phyloP scores from a whole-genome alignment of 2,888 invertebrate species.

The Sarcophaga carnaria region DNA sequence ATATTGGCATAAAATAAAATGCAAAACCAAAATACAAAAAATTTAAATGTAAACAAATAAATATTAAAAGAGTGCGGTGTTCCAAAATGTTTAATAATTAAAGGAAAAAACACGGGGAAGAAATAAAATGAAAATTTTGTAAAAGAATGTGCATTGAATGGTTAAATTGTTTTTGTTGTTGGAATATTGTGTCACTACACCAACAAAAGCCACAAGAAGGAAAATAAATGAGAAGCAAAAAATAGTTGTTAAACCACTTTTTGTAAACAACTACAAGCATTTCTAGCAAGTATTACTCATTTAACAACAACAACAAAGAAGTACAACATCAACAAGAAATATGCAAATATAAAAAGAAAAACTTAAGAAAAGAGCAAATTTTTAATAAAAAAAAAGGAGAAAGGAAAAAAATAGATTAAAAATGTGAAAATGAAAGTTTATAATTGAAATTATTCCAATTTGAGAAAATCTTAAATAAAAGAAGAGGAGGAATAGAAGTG shows the following conservation, averaged over 20 bases:
- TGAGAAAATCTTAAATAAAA: slow-evolving; percentile 9
- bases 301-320: slow-evolving; percentile 20
- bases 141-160: slow-evolving; percentile 45
- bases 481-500: slow-evolving; percentile 13
- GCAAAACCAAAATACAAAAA: not conserved
- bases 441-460: not conserved
- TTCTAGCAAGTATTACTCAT: slow-evolving; percentile 51
- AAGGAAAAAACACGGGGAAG: not conserved
- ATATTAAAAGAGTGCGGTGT: not conserved
- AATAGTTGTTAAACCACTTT: slow-evolving; percentile 63
- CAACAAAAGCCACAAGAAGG: slow-evolving; percentile 39
- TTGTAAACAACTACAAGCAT: slow-evolving; percentile 41
- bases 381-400: not conserved
- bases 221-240: not conserved
- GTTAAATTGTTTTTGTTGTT: slow-evolving; percentile 6
- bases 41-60: not conserved
- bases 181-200: slow-evolving; percentile 45
- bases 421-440: slow-evolving; percentile 22
- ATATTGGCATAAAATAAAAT: slow-evolving; percentile 17
- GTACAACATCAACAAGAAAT: not conserved
- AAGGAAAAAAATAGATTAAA: not conserved
- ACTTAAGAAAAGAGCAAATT: slow-evolving; percentile 16
- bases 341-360: slow-evolving; percentile 7
- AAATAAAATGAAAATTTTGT: not conserved
- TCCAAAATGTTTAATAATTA: not conserved